These are phyloP conservation scores for Arnoldichthys spilopterus DNA, from an alignment of 2,797 vertebrate genomes.

Conservation along the genomic window DNA sequence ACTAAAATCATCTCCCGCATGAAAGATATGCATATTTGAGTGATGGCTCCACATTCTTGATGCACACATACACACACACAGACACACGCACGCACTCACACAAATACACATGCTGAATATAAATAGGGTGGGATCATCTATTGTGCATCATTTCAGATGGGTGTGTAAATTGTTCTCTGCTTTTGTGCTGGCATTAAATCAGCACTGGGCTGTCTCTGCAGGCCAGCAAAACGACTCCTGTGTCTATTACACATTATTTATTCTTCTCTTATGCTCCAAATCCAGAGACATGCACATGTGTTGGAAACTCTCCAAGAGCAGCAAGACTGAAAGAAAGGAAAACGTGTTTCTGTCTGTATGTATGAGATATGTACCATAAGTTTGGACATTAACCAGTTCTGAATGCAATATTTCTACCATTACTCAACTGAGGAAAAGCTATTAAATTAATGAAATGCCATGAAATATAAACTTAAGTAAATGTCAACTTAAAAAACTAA, in stretches of 20 bases:
- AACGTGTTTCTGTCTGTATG: background rate
- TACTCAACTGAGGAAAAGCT: slow-evolving; percentile 1
- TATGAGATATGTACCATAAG: too few species aligned
- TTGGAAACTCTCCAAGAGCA: background rate
- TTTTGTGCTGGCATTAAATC: slow-evolving; percentile 47
- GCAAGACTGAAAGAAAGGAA: background rate
- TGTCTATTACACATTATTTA: slow-evolving; percentile 51
- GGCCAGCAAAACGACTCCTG: slow-evolving; percentile 34
- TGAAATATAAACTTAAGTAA: background rate
- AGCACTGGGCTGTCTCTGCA: slow-evolving; percentile 43
- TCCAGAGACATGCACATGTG: background rate
- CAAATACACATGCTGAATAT: slow-evolving; percentile 16
- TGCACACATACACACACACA: background rate
- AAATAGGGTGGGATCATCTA: slow-evolving; percentile 51
- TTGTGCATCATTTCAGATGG: slow-evolving; percentile 42
- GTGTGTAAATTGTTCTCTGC: slow-evolving; percentile 23
- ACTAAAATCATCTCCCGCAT: too few species aligned
- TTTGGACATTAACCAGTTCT: background rate
- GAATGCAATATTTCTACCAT: background rate
- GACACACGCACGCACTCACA: background rate
- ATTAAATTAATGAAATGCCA: slow-evolving; percentile 5
- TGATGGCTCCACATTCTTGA: too few species aligned
- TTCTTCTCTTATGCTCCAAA: slow-evolving; percentile 26
- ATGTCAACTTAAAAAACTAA: background rate
- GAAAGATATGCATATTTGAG: too few species aligned